These are phyloP conservation scores for Drosophila subquinaria DNA, from an alignment of 2,888 invertebrate genomes.

Conservation along the genomic window DNA sequence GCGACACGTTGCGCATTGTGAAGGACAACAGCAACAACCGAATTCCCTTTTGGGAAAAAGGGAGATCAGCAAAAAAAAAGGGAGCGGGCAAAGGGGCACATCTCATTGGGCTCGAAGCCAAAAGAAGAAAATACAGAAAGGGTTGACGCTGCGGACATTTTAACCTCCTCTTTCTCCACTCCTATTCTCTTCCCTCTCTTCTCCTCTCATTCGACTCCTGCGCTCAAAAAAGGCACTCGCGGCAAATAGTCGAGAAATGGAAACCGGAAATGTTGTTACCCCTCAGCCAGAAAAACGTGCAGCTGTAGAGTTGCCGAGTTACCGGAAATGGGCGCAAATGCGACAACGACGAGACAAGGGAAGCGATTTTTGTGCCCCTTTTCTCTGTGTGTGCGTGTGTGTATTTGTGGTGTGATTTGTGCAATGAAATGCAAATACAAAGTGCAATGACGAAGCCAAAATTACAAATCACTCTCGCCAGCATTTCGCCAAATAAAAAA, in stretches of 20 bases:
- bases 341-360: slow-evolving; percentile 57
- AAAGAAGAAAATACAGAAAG: slow-evolving; percentile 20
- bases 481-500: slow-evolving; percentile 5
- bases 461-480: slow-evolving; percentile 40
- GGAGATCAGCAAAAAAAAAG: neutral
- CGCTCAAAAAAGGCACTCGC: slow-evolving; percentile 56
- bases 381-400: neutral
- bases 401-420: slow-evolving; percentile 31
- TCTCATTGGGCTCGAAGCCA: slow-evolving; percentile 47
- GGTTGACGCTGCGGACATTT: slow-evolving; percentile 70
- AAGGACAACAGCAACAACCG: slow-evolving; percentile 21
- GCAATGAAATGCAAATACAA: slow-evolving; percentile 66
- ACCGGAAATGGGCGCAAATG: slow-evolving; percentile 75
- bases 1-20: slow-evolving; percentile 65
- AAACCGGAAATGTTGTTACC: slow-evolving; percentile 77
- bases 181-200: neutral
- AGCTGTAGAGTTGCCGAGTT: slow-evolving; percentile 13
- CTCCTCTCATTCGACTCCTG: slow-evolving; percentile 18
- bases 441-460: slow-evolving; percentile 38
- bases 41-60: slow-evolving; percentile 7
- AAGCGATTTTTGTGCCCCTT: slow-evolving; percentile 3
- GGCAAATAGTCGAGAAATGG: slow-evolving; percentile 71
- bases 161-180: neutral
- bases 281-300: slow-evolving; percentile 22
- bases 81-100: neutral